Evolutionary conservation across 2,113 vertebrate genomes (phyloP).

Genomic region (Otus sunia): DNA sequence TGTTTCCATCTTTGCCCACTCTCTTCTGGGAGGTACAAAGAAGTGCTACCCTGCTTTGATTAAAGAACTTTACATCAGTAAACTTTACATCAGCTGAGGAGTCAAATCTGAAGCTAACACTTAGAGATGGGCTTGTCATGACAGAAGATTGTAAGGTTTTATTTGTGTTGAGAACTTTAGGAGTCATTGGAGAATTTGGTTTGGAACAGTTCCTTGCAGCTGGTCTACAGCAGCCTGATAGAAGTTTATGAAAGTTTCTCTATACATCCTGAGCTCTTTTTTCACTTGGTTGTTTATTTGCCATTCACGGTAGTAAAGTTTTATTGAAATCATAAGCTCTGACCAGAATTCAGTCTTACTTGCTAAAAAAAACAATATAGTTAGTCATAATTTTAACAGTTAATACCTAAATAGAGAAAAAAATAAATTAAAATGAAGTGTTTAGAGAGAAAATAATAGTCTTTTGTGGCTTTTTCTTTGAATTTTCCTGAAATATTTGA

Average conservation of each 20-base stretch:
- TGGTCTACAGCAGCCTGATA: background rate
- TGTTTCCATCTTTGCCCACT: background rate
- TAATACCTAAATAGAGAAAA: background rate
- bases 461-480: background rate
- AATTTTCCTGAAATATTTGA: background rate
- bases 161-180: background rate
- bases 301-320: background rate
- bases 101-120: background rate
- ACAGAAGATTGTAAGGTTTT: background rate
- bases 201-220: background rate
- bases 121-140: background rate
- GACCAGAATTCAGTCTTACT: background rate
- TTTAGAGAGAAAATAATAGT: background rate
- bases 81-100: background rate
- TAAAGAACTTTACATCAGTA: background rate
- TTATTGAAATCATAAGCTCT: background rate
- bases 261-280: background rate
- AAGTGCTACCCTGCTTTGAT: background rate
- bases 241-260: background rate
- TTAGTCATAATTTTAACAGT: background rate
- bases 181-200: fast-evolving
- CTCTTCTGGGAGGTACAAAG: no score
- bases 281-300: background rate
- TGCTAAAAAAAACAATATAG: background rate
- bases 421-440: background rate